Evolutionary conservation across 2,888 invertebrate species (phyloP).

Genomic region (Tachystola acroxantha): DNA sequence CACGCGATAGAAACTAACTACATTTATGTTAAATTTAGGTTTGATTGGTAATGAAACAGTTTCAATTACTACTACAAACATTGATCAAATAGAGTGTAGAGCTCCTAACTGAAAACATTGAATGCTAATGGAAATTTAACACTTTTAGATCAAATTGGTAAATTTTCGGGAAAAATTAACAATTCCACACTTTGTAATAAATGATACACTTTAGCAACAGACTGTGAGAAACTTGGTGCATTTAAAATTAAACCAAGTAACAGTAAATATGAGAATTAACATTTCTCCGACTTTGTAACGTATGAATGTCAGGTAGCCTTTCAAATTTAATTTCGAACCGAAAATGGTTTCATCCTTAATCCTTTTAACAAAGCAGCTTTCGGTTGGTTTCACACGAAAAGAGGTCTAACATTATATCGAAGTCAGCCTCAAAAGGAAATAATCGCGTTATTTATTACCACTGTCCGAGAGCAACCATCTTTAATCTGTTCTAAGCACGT

Average conservation of each 20-base stretch:
- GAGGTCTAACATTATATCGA: conserved; percentile 43
- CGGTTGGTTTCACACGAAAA: conserved; percentile 49
- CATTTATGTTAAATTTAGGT: too few relatives aligned
- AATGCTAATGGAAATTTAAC: too few relatives aligned
- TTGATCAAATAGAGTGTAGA: too few relatives aligned
- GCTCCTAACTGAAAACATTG: too few relatives aligned
- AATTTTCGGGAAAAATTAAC: too few relatives aligned
- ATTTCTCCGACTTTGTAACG: background rate
- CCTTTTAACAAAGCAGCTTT: conserved; percentile 52
- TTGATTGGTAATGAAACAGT: too few relatives aligned
- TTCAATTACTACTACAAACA: too few relatives aligned
- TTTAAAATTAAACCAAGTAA: background rate
- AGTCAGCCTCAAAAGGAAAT: conserved; percentile 65
- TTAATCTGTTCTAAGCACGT: conserved; percentile 69
- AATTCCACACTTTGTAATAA: too few relatives aligned
- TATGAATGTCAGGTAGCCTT: conserved; percentile 18
- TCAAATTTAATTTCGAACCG: conserved; percentile 17
- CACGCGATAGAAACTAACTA: too few relatives aligned
- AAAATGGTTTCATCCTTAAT: conserved; percentile 34
- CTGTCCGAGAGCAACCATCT: conserved; percentile 54
- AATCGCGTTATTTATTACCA: conserved; percentile 74
- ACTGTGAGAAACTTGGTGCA: too few relatives aligned
- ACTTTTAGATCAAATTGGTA: too few relatives aligned
- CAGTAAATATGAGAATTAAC: background rate
- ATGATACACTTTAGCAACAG: too few relatives aligned